A percentile compares a stretch with the other conserved stretches of the same genome.
Conservation (phyloP, 92 coral and sea anemone species). For the Porites evermanni region DNA sequence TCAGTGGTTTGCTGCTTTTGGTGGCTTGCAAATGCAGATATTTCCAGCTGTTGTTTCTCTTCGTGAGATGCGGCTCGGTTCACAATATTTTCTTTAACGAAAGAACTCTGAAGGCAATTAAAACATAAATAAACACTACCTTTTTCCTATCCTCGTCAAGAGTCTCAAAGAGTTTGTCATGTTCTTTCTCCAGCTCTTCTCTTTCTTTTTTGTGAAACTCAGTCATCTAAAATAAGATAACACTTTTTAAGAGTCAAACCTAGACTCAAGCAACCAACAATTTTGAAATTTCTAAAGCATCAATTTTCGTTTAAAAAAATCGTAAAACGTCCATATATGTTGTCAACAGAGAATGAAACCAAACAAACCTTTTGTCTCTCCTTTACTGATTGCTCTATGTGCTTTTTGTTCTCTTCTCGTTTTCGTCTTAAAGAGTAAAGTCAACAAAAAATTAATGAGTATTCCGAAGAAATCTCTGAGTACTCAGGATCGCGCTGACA, state of each 20-base stretch:
- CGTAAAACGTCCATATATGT: not conserved
- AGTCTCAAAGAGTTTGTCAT: conserved; percentile 74
- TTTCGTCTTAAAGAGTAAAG: conserved; percentile 73
- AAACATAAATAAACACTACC: conserved; percentile 43
- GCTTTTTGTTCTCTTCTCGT: conserved; percentile 97
- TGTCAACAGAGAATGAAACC: not conserved
- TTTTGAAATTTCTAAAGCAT: not conserved
- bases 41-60: no score
- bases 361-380: conserved; percentile 90
- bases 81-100: no score
- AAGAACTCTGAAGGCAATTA: not conserved
- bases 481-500: not conserved
- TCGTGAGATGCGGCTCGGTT: no score
- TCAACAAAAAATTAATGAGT: not conserved
- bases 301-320: not conserved
- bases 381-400: conserved; percentile 94
- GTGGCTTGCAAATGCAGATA: not conserved
- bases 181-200: conserved; percentile 79
- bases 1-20: no score
- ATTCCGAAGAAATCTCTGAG: not conserved
- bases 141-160: conserved; percentile 82
- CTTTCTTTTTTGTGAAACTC: conserved; percentile 95
- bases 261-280: no score
- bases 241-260: not conserved
- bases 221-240: conserved; percentile 65